Evolutionary conservation across 1,140 invertebrate genomes (phyloP), one percentile per base, ranked within the genome.

Genomic region (Drosophila miranda): DNA sequence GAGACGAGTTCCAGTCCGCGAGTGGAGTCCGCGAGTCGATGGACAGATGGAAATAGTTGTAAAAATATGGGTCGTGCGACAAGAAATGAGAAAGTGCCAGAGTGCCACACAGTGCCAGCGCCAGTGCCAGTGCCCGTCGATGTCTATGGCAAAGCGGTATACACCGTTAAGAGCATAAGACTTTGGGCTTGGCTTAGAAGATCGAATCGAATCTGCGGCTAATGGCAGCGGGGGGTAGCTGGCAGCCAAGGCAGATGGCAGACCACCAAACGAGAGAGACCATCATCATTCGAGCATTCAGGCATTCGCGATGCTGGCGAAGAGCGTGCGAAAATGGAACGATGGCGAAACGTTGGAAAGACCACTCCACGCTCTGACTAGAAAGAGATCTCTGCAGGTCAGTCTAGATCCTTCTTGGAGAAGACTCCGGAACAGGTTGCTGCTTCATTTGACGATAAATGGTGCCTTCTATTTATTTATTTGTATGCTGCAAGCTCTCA

Each of bases 31-130:
- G 9, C 64, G 13, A 50, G 46, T 42, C 38, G 52, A 45, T 44
- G 70, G 52, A 57, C 70, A 74, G 60, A 73, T 64, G 70, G 59
- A 76, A 74, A 78, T 75, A 62, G 72, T 64, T 55, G 73, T 43
- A 62, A 46, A 83, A 83, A 83, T 83, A 83, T 83, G 61, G 80
- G 80, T 83, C 80, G 81, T 53, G 53, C 56, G 75, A 75, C 70
- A 75, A 75, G 70, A 78, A 78, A 70, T 78, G 76, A 83, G 80
- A 83, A 86, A 83, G 80, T 83, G 80, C 66, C 61, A 60, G 42
- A 28, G 57, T 44, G 19, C 13, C 50, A 6, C 16, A 6, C 23
- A 23, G 23, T 23, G 23, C 23, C 23, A 5, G 11, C 51, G 14
- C 30, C 34, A 38, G 34, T 1, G 34, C 45, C 45, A 21, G 16